Percentiles rank a stretch among this genome's conserved stretches.
These are phyloP conservation scores for Machimus atricapillus DNA, from an alignment of 2,888 invertebrate species.

Conservation along the genomic window DNA sequence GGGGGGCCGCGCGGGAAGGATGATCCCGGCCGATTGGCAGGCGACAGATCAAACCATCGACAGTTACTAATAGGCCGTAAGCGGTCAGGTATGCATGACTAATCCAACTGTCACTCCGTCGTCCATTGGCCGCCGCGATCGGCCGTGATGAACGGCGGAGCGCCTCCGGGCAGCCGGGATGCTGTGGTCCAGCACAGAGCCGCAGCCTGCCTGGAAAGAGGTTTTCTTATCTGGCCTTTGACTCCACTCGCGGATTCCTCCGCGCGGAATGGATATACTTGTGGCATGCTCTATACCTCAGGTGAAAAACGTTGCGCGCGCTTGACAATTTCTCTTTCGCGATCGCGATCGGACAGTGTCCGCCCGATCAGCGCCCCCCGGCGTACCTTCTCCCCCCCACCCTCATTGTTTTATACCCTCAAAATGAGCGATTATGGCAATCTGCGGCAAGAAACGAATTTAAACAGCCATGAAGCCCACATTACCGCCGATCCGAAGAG, in stretches of 20 bases:
- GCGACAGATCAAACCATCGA: slow-evolving; percentile 5
- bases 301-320: slow-evolving; percentile 22
- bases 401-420: background rate
- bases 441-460: slow-evolving; percentile 36
- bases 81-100: slow-evolving; percentile 30
- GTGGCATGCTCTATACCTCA: background rate
- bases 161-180: background rate
- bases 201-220: background rate
- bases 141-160: slow-evolving; percentile 4
- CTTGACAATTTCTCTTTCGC: slow-evolving; percentile 35
- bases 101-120: slow-evolving; percentile 22
- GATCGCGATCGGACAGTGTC: slow-evolving; percentile 2
- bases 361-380: background rate
- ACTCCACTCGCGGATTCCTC: background rate
- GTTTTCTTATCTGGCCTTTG: slow-evolving; percentile 32
- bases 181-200: background rate
- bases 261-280: background rate
- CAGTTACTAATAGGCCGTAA: slow-evolving; percentile 27
- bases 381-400: background rate
- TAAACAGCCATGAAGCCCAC: slow-evolving; percentile 38
- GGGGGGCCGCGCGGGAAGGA: background rate
- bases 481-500: background rate
- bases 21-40: background rate
- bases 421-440: slow-evolving; percentile 39
- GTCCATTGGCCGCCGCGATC: background rate